Evolutionary conservation across 2,888 invertebrate genomes (phyloP).

Genomic region (Gisinianus flammeolus): DNA sequence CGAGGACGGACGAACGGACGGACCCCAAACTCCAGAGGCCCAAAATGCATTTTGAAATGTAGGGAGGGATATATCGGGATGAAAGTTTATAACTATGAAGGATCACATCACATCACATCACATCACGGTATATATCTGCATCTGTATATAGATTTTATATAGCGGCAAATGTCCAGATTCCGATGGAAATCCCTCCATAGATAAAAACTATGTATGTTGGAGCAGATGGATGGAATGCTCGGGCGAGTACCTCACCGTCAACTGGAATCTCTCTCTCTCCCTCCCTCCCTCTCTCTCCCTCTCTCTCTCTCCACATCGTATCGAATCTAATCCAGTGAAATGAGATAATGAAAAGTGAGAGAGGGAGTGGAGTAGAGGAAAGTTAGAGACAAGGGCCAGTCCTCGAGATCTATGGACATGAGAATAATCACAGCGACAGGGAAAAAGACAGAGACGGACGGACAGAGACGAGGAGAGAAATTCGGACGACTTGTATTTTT

Average conservation of each 20-base stretch:
- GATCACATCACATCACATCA: neutral
- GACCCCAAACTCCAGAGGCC: neutral
- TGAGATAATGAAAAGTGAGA: constrained; percentile 8
- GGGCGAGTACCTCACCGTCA: neutral
- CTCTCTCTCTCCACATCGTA: constrained; percentile 11
- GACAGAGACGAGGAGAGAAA: neutral
- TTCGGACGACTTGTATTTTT: no score
- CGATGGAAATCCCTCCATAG: neutral
- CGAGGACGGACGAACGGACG: neutral
- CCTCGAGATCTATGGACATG: no score
- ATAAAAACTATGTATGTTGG: neutral
- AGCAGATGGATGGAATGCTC: neutral
- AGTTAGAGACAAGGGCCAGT: neutral
- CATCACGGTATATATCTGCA: neutral
- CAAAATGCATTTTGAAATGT: neutral
- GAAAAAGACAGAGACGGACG: neutral
- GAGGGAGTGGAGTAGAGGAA: constrained; percentile 13
- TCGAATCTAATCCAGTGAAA: constrained; percentile 31
- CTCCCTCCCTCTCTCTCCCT: neutral
- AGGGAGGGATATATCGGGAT: neutral
- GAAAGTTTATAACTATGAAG: neutral
- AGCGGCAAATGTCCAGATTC: neutral
- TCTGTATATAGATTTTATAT: neutral
- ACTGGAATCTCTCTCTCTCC: neutral
- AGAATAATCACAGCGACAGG: no score